Conservation (phyloP, 2,888 invertebrate genomes). For the Ophion ellenae region DNA sequence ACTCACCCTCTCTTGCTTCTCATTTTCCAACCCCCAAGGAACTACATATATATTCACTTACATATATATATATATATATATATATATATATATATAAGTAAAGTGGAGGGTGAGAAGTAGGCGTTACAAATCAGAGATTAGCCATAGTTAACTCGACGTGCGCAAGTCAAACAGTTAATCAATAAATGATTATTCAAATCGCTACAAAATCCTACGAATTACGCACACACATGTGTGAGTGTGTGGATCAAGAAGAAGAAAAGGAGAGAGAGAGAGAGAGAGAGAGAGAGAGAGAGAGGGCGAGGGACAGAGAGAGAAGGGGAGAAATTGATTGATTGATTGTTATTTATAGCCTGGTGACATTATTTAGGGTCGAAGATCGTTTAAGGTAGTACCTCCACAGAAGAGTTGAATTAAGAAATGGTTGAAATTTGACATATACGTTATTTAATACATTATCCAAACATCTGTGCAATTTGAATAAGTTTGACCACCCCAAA, state of each 20-base stretch:
- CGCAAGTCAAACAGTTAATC: constrained; percentile 84
- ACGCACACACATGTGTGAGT: background rate
- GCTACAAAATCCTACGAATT: constrained; percentile 43
- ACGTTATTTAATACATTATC: too few relatives aligned
- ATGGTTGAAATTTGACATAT: too few relatives aligned
- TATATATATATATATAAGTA: constrained; percentile 20
- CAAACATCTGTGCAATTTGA: too few relatives aligned
- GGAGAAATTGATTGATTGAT: too few relatives aligned
- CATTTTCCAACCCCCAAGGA: constrained; percentile 48
- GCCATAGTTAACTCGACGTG: constrained; percentile 84
- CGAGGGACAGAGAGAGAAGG: too few relatives aligned
- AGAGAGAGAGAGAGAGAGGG: too few relatives aligned
- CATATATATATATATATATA: constrained; percentile 29
- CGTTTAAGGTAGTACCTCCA: too few relatives aligned
- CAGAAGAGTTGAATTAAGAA: too few relatives aligned
- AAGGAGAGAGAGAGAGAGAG: too few relatives aligned
- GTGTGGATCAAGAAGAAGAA: background rate
- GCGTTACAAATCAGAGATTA: constrained; percentile 84
- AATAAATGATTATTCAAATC: constrained; percentile 83
- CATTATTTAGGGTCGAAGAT: too few relatives aligned
- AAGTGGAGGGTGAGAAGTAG: constrained; percentile 72
- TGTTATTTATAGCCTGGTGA: too few relatives aligned
- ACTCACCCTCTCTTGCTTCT: constrained; percentile 48
- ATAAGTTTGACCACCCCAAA: too few relatives aligned
- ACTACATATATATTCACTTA: constrained; percentile 55